Conservation (phyloP, 2,113 vertebrate genomes). For the Macrotus californicus region DNA sequence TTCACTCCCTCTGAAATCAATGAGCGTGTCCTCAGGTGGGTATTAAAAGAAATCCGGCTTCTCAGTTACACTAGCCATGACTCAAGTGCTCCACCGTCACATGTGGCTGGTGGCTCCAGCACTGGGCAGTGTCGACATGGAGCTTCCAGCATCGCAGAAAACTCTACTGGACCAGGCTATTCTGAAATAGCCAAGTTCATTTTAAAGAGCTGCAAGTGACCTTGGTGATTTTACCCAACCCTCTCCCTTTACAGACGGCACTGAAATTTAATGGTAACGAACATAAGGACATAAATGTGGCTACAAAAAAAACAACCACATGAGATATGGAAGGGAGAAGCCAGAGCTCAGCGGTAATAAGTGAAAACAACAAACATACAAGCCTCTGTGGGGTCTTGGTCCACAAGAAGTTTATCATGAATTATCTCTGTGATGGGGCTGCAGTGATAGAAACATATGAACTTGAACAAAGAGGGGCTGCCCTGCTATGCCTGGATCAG, state of each 20-base stretch:
- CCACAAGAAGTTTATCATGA: not conserved
- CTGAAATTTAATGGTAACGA: conserved; percentile 60
- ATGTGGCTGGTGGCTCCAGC: not conserved
- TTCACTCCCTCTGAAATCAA: no score
- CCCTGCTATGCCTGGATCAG: not conserved
- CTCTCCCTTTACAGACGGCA: conserved; percentile 42
- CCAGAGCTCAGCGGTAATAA: not conserved
- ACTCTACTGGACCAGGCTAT: not conserved
- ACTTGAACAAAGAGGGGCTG: not conserved
- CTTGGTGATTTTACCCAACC: conserved; percentile 21
- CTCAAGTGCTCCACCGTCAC: not conserved
- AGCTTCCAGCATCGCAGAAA: not conserved
- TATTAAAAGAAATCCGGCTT: not conserved
- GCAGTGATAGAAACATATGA: not conserved
- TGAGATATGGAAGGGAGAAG: not conserved
- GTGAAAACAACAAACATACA: not conserved
- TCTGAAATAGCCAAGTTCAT: conserved; percentile 28
- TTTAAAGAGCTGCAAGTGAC: conserved; percentile 35
- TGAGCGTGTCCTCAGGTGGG: no score
- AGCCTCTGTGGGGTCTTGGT: not conserved
- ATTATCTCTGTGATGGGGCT: not conserved
- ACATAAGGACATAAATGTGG: conserved; percentile 42
- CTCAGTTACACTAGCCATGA: not conserved
- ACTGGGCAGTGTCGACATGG: rapidly evolving
- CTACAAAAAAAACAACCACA: not conserved